Evolutionary conservation across 2,113 vertebrate species (phyloP), one percentile per base, ranked within the genome.

Genomic region (Apteryx owenii): DNA sequence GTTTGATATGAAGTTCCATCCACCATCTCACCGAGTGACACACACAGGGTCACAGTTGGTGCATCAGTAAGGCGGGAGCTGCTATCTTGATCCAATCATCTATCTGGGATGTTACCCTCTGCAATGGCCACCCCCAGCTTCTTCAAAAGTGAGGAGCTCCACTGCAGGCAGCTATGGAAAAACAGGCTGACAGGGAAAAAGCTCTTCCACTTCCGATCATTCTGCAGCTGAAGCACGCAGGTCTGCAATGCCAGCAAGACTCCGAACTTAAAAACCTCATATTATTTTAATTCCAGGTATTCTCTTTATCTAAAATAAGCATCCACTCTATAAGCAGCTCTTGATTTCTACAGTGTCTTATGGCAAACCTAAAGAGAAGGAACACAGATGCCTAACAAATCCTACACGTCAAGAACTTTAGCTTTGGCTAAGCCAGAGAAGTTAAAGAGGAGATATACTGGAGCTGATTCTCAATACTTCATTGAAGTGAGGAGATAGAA

Each of bases 21-120:
- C 81, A 33, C 64, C 89, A 20, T 1, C 44, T 2, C 40, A 0
- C 40, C 22, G 50, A 22, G 31, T 4, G 70, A 12, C 70, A 29
- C 46, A 1, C 5, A 7, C 29, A 0, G 36, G 3, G 21, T 1
- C 29, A 5, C 82, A 10, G 33, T 2, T 54, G 21, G 62, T 1
- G 2, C 5, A 29, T 12, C 2, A 0, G 10, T 3, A 11, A 0
- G 26, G 42, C 20, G 75, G 38, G 54, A 90, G 38, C 26, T 1
- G 0, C 54, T n/a, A 3, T n/a, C 65, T 58, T 4, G 0, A 29
- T 5, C 12, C 0, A 5, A 4, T 65, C 7, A 13, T 3, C 65
- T 76, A 58, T 29, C 64, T 9, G 46, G 40, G 29, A 3, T 4
- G 28, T 3, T 50, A 50, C 72, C 68, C 4, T 0, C 1, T 13